A percentile compares a stretch with the other conserved stretches of the same genome.
Conservation (phyloP, 2,797 vertebrate species). For the Babyrousa celebensis region DNA sequence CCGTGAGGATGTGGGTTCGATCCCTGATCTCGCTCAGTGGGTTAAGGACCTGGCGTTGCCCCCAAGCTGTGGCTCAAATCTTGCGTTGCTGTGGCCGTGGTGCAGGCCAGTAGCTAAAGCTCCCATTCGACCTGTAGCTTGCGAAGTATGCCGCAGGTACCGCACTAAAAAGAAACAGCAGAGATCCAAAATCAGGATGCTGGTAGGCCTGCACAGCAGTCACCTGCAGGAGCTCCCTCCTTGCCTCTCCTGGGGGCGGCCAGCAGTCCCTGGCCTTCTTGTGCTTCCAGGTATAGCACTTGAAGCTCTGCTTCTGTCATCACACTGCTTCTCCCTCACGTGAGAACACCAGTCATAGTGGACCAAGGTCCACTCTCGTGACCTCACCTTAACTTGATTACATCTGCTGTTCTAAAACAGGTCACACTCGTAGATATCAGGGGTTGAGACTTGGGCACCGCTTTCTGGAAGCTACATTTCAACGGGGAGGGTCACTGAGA, state of each 20-base stretch:
- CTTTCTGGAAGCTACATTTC: background rate
- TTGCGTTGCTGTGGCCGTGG: no score
- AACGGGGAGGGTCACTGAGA: background rate
- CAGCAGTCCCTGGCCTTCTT: no score
- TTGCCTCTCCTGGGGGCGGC: background rate
- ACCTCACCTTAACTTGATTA: background rate
- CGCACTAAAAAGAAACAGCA: background rate
- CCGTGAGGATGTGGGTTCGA: no score
- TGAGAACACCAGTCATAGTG: background rate
- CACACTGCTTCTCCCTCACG: background rate
- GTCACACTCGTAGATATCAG: background rate
- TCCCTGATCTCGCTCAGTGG: no score
- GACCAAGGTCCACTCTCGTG: background rate
- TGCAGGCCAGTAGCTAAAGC: no score
- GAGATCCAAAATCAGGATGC: background rate
- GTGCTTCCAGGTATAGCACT: no score
- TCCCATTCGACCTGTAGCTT: no score
- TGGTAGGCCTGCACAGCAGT: background rate
- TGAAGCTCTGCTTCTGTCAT: fast-evolving
- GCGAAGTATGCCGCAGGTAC: no score
- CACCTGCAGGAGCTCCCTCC: background rate
- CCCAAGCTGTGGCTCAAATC: no score
- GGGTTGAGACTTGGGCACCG: background rate
- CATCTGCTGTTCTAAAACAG: background rate
- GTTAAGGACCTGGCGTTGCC: no score